These are phyloP conservation scores for Lasius platythorax DNA, from an alignment of 2,888 invertebrate genomes.

Conservation along the genomic window DNA sequence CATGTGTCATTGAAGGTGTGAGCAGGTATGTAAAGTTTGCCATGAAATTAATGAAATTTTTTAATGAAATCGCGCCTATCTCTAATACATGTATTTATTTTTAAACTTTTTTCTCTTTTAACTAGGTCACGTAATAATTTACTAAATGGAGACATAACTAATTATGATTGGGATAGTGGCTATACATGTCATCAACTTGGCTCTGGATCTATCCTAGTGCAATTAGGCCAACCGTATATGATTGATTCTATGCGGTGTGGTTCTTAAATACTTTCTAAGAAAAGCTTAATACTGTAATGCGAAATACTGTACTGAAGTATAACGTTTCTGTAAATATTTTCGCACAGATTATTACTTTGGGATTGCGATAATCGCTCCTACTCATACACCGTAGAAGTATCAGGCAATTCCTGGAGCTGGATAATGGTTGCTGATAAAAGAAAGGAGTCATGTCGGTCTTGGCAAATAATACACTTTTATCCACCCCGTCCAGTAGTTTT, in stretches of 20 bases:
- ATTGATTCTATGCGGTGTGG: conserved; percentile 93
- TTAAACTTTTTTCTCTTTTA: conserved; percentile 29
- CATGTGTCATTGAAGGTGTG: conserved; percentile 98
- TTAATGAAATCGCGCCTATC: neutral
- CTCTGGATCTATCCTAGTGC: conserved; percentile 97
- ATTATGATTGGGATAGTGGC: conserved; percentile 99
- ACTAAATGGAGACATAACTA: conserved; percentile 97
- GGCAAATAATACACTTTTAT: conserved; percentile 95
- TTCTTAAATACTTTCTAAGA: neutral
- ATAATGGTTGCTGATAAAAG: conserved; percentile 95
- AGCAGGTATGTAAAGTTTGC: conserved; percentile 87
- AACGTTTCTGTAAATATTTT: conserved; percentile 46
- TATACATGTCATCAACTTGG: conserved; percentile 99
- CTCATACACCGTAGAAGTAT: conserved; percentile 98
- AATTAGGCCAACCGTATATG: conserved; percentile 98
- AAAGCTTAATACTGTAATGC: neutral
- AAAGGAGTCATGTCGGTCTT: conserved; percentile 95
- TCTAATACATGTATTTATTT: neutral
- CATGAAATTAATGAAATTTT: neutral
- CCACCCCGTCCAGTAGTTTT: conserved; percentile 95
- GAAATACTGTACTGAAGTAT: neutral
- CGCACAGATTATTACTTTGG: conserved; percentile 94
- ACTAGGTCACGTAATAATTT: conserved; percentile 95
- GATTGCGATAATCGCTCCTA: conserved; percentile 98
- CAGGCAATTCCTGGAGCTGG: conserved; percentile 97